Evolutionary conservation across 2,888 invertebrate genomes (phyloP), one percentile per base, ranked within the genome.

Genomic region (Lathronympha strigana): DNA sequence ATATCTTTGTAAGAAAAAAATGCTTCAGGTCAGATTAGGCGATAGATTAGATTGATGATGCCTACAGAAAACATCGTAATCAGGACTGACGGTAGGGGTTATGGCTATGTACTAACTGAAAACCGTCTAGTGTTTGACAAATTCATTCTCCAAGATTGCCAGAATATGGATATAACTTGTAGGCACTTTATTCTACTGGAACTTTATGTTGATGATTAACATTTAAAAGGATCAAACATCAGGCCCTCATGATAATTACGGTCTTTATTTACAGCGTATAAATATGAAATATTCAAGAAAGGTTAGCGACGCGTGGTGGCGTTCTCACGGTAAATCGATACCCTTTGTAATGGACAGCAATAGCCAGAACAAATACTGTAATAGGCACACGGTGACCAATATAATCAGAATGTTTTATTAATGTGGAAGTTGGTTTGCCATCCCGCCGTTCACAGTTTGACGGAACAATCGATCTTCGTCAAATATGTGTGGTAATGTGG

Each of bases 261-360:
- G 36, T 21, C 38, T 57, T 57, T 40, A 57, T 57, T 57, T 57
- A 57, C 57, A 57, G 43, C 19, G n/a, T 45, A 45, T 13, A 13
- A 19, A 57, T 43, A 45, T 57, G n/a, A 57, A 55, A 57, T 57
- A 57, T 57, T 45, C 17, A 57, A 43, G 43, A 9, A 31, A 23
- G 25, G 38, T 57, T n/a, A 31, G 19, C 15, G 28, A 31, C 43
- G 43, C 57, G 21, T 57, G 57, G 57, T 57, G 13, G 43, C 43
- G 19, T 45, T 57, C 57, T 45, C 57, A 57, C 57, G 43, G 43
- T 57, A 57, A 57, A 57, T 57, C 57, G 57, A 57, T 57, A 45
- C 43, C 31, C 8, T 57, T 45, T 57, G 43, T 57, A 45, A 57
- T 57, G 57, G 45, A 31, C 57, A 43, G 57, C 3, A 21, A 57